Conservation (phyloP, 1,140 invertebrate genomes). For the Eupeodes corollae region DNA sequence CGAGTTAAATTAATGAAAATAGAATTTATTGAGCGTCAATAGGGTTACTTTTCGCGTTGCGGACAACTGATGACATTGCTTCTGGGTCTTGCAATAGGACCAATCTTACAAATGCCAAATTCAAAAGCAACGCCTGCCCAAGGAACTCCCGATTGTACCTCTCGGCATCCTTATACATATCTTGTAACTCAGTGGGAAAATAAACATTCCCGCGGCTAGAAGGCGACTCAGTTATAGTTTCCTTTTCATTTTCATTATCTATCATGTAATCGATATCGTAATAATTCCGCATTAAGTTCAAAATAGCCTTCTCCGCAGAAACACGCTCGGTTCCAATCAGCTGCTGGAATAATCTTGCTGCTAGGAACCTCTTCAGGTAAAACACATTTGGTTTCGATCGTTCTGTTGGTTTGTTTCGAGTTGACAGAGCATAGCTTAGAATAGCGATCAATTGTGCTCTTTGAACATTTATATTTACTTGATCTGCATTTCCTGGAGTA, state of each 20-base stretch:
- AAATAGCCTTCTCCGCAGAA: conserved; percentile 22
- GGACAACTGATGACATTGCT: conserved; percentile 13
- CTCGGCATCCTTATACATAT: conserved; percentile 15
- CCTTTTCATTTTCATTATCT: neutral
- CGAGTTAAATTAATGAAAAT: no score
- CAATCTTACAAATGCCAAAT: conserved; percentile 26
- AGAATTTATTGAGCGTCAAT: no score
- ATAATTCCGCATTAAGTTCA: conserved; percentile 20
- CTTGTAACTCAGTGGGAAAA: conserved; percentile 14
- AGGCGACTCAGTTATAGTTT: neutral
- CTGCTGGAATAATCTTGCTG: conserved; percentile 27
- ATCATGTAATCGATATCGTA: conserved; percentile 12
- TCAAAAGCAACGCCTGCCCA: conserved; percentile 25
- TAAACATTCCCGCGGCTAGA: conserved; percentile 12
- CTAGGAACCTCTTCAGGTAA: conserved; percentile 22
- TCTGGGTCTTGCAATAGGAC: conserved; percentile 19
- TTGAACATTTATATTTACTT: conserved; percentile 33
- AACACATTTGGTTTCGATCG: conserved; percentile 10
- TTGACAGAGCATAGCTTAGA: conserved; percentile 20
- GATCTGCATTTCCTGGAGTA: conserved; percentile 28
- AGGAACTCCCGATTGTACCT: conserved; percentile 27
- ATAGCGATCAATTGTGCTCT: conserved; percentile 27
- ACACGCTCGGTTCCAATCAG: conserved; percentile 29
- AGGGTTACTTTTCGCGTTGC: no score
- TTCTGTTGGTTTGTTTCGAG: conserved; percentile 2